These are phyloP conservation scores for Trachelipus rathkii DNA, from an alignment of 1,140 invertebrate genomes.

Conservation along the genomic window DNA sequence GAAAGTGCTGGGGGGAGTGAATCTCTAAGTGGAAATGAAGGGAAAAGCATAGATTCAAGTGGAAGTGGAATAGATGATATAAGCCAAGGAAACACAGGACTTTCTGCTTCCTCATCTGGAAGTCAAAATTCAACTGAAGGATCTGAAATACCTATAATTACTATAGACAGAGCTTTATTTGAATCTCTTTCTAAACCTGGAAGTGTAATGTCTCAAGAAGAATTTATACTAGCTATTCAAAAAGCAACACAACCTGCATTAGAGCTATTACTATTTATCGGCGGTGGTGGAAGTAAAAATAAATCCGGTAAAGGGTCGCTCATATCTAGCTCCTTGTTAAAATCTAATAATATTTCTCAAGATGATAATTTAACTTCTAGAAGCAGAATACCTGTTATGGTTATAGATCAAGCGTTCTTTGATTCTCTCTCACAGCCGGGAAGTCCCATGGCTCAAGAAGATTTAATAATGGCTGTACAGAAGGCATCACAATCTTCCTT, in stretches of 20 bases:
- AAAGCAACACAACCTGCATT: neutral
- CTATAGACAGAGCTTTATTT: neutral
- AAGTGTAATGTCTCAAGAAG: neutral
- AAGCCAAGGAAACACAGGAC: neutral
- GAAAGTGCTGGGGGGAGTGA: neutral
- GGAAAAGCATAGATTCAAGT: neutral
- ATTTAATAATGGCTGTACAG: neutral
- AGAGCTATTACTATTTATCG: neutral
- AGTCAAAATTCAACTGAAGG: too few relatives aligned
- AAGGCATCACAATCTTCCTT: neutral
- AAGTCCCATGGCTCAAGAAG: neutral
- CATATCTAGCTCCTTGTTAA: too few relatives aligned
- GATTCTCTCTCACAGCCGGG: neutral
- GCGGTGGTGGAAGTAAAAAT: too few relatives aligned
- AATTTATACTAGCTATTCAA: neutral
- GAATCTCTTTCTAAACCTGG: neutral
- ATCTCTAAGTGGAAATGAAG: neutral
- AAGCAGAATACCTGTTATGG: neutral
- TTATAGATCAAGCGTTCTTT: neutral
- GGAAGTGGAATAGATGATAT: neutral
- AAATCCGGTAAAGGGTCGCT: too few relatives aligned
- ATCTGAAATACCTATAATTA: neutral
- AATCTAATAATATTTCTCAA: too few relatives aligned
- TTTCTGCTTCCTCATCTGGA: neutral
- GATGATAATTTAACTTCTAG: neutral